These are phyloP conservation scores for Pangasius larnaudii DNA, from an alignment of 2,797 vertebrate genomes.

Conservation along the genomic window DNA sequence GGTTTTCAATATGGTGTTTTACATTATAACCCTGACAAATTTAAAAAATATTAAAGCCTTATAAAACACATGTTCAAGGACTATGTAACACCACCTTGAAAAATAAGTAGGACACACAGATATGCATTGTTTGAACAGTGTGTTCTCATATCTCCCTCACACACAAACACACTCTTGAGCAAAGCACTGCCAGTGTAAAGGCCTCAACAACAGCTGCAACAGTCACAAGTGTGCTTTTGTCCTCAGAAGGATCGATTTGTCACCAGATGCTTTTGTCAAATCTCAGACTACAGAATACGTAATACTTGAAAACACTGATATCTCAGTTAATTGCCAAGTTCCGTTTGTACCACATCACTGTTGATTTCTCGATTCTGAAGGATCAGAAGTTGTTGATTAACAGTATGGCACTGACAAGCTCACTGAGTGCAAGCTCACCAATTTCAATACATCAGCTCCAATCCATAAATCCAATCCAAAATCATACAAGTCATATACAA, in stretches of 20 bases:
- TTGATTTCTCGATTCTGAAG: background rate
- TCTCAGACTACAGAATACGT: background rate
- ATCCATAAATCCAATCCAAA: background rate
- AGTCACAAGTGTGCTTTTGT: slow-evolving; percentile 18
- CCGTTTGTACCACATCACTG: slow-evolving; percentile 26
- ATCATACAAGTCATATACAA: background rate
- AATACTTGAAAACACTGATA: slow-evolving; percentile 42
- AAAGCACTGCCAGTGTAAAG: slow-evolving; percentile 12
- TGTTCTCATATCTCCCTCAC: slow-evolving; percentile 11
- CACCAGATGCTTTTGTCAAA: slow-evolving; percentile 26
- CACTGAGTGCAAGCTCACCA: slow-evolving; percentile 1
- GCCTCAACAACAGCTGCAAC: slow-evolving; percentile 17
- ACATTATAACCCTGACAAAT: slow-evolving; percentile 2
- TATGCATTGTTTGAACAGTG: background rate
- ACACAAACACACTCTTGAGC: background rate
- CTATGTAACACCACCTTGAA: slow-evolving; percentile 21
- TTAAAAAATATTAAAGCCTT: background rate
- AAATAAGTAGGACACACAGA: slow-evolving; percentile 12
- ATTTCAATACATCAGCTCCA: background rate
- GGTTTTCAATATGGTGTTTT: background rate
- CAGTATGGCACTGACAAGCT: background rate
- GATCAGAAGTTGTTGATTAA: background rate
- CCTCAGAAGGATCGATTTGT: slow-evolving; percentile 30
- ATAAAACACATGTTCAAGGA: background rate
- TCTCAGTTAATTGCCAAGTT: slow-evolving; percentile 33